phyloP scores from a whole-genome alignment of 1,140 invertebrate genomes.

The Euura saliciscinereae region DNA sequence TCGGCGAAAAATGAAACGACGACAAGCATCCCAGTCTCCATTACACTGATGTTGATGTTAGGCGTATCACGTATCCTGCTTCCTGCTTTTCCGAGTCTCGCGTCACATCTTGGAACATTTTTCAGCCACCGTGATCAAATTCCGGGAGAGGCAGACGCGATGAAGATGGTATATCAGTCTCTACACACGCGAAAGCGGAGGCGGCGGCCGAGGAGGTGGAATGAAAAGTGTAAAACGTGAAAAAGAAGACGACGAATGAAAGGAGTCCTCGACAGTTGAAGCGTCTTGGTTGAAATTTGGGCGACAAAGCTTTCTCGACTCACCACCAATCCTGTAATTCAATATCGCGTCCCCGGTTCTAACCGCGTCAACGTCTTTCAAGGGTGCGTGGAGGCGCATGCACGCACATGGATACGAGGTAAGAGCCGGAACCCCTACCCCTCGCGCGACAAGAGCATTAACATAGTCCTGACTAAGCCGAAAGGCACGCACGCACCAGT shows the following conservation, averaged over 20 bases:
- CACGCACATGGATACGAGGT: background rate
- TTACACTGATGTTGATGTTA: too few species aligned
- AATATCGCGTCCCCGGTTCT: background rate
- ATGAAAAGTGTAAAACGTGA: too few species aligned
- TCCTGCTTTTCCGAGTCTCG: too few species aligned
- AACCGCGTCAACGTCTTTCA: constrained; percentile 3
- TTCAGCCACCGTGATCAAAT: background rate
- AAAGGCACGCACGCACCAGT: constrained; percentile 16
- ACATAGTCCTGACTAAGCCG: constrained; percentile 29
- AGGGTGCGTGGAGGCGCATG: background rate
- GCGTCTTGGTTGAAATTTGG: background rate
- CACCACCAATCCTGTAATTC: background rate
- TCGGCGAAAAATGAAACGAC: too few species aligned
- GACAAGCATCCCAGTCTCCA: too few species aligned
- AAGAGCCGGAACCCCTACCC: too few species aligned
- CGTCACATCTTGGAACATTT: too few species aligned
- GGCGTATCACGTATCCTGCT: too few species aligned
- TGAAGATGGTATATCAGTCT: too few species aligned
- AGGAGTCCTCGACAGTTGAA: background rate
- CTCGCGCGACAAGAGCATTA: constrained; percentile 11
- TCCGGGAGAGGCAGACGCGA: background rate
- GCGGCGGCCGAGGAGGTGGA: too few species aligned
- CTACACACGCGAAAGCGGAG: too few species aligned
- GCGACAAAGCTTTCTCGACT: background rate
- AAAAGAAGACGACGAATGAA: background rate